Evolutionary conservation across 2,888 invertebrate species (phyloP).

Genomic region (Nemapogon koenigi): DNA sequence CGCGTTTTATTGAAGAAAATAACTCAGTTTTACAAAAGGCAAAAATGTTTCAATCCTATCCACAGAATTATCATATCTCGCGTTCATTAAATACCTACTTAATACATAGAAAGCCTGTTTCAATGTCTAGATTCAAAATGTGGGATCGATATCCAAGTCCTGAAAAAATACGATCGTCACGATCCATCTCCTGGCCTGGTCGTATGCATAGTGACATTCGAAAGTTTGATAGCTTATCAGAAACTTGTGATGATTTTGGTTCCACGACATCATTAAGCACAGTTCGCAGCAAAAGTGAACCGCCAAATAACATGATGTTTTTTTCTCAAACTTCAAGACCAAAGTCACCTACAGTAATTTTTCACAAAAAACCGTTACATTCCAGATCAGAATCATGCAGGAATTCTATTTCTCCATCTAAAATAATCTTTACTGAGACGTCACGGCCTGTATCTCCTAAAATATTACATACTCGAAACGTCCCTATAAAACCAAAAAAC

Average conservation of each 20-base stretch:
- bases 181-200: constrained; percentile 67
- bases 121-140: constrained; percentile 73
- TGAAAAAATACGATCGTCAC: constrained; percentile 59
- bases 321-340: constrained; percentile 58
- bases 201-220: constrained; percentile 56
- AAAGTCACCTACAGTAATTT: constrained; percentile 44
- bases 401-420: constrained; percentile 32
- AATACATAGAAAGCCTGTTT: constrained; percentile 72
- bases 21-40: constrained; percentile 74
- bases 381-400: constrained; percentile 17
- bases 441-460: constrained; percentile 43
- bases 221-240: constrained; percentile 53
- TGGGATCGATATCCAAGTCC: constrained; percentile 66
- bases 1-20: constrained; percentile 38
- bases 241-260: constrained; percentile 43
- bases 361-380: constrained; percentile 33
- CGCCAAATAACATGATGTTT: constrained; percentile 60
- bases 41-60: constrained; percentile 68
- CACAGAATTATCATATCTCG: constrained; percentile 51
- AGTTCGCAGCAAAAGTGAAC: constrained; percentile 70
- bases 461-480: constrained; percentile 25
- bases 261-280: constrained; percentile 53
- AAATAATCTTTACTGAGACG: constrained; percentile 37
- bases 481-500: constrained; percentile 18
- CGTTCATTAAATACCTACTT: constrained; percentile 72